These are phyloP conservation scores for Tenrec ecaudatus DNA, from an alignment of 2,113 vertebrate genomes.

Conservation along the genomic window DNA sequence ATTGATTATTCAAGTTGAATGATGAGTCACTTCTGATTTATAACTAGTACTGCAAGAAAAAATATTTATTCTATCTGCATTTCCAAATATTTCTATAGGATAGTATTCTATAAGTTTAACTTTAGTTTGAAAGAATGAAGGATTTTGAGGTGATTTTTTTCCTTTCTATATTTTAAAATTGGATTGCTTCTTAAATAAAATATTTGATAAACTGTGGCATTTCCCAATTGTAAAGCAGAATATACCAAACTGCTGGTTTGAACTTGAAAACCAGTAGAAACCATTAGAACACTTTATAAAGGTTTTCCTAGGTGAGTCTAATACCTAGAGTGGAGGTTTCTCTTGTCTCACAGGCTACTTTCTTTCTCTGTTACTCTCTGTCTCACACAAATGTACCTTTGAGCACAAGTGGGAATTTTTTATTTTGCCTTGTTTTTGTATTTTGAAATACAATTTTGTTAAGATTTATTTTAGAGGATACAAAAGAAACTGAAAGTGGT, in stretches of 20 bases:
- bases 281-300: neutral
- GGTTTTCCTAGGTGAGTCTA: neutral
- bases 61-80: neutral
- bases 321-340: neutral
- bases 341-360: neutral
- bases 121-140: constrained; percentile 11
- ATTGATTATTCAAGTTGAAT: neutral
- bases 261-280: neutral
- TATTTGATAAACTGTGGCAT: neutral
- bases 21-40: neutral
- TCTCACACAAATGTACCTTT: neutral
- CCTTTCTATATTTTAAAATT: neutral
- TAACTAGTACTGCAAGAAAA: neutral
- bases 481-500: neutral
- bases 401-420: neutral
- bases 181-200: neutral
- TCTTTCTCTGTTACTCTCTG: neutral
- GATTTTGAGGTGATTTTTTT: neutral
- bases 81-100: neutral
- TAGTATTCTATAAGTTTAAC: neutral
- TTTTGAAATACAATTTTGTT: neutral
- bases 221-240: constrained; percentile 1
- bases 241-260: neutral
- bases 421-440: neutral
- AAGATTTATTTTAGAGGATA: neutral